Evolutionary conservation across 2,797 vertebrate genomes (phyloP).

Genomic region (Amniataba percoides): DNA sequence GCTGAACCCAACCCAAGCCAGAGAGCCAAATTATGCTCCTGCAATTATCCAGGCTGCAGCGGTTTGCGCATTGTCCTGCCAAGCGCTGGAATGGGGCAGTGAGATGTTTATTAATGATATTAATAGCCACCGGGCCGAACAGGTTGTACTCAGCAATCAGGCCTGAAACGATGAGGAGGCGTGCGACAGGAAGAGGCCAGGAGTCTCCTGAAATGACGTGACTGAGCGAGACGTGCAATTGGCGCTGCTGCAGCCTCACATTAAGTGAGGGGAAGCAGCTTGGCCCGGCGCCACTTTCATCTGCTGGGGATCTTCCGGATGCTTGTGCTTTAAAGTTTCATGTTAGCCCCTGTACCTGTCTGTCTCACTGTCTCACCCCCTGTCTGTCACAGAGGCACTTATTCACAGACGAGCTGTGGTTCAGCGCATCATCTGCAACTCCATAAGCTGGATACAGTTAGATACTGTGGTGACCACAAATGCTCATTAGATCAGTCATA

Average conservation of each 20-base stretch:
- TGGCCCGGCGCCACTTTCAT: slow-evolving; percentile 53
- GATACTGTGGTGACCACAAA: no score
- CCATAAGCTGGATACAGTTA: no score
- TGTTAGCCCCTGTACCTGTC: neutral
- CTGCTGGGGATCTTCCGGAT: slow-evolving; percentile 21
- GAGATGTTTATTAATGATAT: slow-evolving; percentile 4
- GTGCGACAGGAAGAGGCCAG: slow-evolving; percentile 9
- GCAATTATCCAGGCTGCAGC: slow-evolving; percentile 4
- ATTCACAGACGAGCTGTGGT: neutral
- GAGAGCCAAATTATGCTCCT: slow-evolving; percentile 37
- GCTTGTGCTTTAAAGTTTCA: neutral
- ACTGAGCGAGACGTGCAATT: slow-evolving; percentile 36
- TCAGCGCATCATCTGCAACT: neutral
- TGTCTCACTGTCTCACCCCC: neutral
- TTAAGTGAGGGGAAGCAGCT: slow-evolving; percentile 28
- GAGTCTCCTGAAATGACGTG: slow-evolving; percentile 5
- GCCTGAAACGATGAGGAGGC: neutral
- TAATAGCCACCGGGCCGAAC: slow-evolving; percentile 7
- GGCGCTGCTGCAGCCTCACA: slow-evolving; percentile 31
- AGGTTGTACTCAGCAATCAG: neutral
- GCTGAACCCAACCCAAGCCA: slow-evolving; percentile 65
- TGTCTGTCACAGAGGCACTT: neutral
- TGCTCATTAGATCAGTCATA: no score
- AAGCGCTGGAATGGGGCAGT: slow-evolving; percentile 27
- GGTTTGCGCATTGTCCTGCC: neutral